Percentiles rank a stretch among this genome's conserved stretches.
phyloP scores from a whole-genome alignment of 2,888 invertebrate species.

The Sepiola atlantica region DNA sequence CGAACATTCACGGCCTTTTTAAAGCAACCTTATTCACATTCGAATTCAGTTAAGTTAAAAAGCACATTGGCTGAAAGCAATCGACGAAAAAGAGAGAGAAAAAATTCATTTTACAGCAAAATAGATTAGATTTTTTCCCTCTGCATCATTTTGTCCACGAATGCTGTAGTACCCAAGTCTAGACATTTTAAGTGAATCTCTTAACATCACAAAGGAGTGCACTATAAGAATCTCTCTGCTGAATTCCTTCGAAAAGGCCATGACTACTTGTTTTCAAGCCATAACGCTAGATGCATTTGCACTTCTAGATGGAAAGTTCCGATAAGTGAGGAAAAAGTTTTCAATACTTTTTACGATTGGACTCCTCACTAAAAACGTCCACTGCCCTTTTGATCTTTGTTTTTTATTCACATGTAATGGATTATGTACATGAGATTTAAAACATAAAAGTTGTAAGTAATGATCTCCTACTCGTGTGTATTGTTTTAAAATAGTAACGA shows the following conservation, averaged over 20 bases:
- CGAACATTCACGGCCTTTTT: neutral
- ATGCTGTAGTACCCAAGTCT: conserved; percentile 32
- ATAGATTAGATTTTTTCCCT: neutral
- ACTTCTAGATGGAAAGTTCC: neutral
- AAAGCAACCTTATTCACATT: conserved; percentile 1
- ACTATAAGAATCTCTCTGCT: neutral
- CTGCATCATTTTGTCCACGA: neutral
- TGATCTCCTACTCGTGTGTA: too few relatives aligned
- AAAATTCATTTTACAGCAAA: neutral
- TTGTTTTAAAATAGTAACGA: too few relatives aligned
- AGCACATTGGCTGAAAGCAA: conserved; percentile 15
- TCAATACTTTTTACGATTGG: neutral
- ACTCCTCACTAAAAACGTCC: neutral
- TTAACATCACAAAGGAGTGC: neutral
- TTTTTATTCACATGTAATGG: too few relatives aligned
- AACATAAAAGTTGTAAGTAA: too few relatives aligned
- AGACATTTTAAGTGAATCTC: conserved; percentile 23
- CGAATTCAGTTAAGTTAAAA: neutral
- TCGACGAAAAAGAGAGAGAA: neutral
- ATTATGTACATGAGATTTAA: too few relatives aligned
- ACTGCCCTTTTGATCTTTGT: neutral
- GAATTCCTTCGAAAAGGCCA: neutral
- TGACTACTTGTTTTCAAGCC: neutral
- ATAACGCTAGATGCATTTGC: neutral
- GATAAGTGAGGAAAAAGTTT: neutral